These are phyloP conservation scores for Ploceus nigricollis DNA, from an alignment of 2,113 vertebrate species.

Conservation along the genomic window DNA sequence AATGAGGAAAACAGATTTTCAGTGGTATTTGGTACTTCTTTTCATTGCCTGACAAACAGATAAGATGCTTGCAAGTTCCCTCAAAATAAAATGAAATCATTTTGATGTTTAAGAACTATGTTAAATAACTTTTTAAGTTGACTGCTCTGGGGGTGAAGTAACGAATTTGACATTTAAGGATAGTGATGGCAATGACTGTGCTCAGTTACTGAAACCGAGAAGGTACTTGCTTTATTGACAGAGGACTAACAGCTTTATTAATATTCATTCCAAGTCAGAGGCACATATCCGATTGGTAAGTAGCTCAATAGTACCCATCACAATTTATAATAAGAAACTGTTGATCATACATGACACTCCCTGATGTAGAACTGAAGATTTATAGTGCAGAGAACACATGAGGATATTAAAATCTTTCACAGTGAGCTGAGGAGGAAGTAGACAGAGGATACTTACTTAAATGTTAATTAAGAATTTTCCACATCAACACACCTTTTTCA, in stretches of 20 bases:
- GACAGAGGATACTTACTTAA: not conserved
- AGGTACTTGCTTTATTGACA: not conserved
- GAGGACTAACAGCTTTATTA: not conserved
- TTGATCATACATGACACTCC: not conserved
- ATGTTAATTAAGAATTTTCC: slow-evolving; percentile 20
- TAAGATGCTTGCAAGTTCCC: not conserved
- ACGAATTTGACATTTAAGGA: not conserved
- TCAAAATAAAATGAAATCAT: not conserved
- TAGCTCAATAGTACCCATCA: not conserved
- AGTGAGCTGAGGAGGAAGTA: not conserved
- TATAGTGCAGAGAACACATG: not conserved
- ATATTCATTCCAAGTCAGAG: not conserved
- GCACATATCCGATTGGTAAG: not conserved
- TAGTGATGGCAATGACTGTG: not conserved
- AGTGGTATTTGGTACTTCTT: not conserved
- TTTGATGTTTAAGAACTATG: not conserved
- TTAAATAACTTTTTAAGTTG: not conserved
- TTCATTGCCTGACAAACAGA: not conserved
- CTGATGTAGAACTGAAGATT: not conserved
- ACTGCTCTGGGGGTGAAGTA: not conserved
- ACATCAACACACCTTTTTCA: not conserved
- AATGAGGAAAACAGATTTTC: not conserved
- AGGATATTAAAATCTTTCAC: not conserved
- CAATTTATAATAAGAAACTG: not conserved
- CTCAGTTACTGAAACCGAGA: not conserved